Evolutionary conservation across 1,140 invertebrate genomes (phyloP).

Genomic region (Pseudomyrmex gracilis): DNA sequence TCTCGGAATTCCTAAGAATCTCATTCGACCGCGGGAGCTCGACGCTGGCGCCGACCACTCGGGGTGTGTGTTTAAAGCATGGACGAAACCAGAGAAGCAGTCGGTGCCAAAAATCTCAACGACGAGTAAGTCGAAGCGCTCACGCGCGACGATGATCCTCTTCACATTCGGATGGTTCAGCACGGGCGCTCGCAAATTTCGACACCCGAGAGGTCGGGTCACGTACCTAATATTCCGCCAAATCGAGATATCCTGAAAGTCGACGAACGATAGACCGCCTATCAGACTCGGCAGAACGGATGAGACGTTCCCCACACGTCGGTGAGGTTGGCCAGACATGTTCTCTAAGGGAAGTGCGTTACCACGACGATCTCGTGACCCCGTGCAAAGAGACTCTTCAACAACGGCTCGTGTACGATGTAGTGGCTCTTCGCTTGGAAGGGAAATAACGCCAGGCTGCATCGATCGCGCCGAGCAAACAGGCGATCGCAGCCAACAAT

Average conservation of each 20-base stretch:
- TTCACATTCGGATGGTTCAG: constrained; percentile 36
- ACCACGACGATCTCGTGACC: constrained; percentile 62
- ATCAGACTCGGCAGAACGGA: neutral
- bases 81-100: constrained; percentile 35
- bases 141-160: constrained; percentile 14
- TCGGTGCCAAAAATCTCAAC: constrained; percentile 37
- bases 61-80: constrained; percentile 28
- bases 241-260: neutral
- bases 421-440: constrained; percentile 55
- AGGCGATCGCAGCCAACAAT: constrained; percentile 11
- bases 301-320: constrained; percentile 41
- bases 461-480: neutral
- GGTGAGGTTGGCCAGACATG: constrained; percentile 37
- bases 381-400: constrained; percentile 49
- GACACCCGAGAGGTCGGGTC: neutral
- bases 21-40: constrained; percentile 9
- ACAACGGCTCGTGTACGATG: constrained; percentile 39
- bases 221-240: neutral
- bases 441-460: constrained; percentile 40
- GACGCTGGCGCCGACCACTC: neutral
- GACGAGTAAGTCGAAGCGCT: constrained; percentile 44
- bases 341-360: constrained; percentile 47
- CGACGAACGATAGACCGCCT: neutral
- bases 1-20: constrained; percentile 55
- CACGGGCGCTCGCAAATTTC: neutral